Conservation (phyloP, 2,113 vertebrate species). For the Empidonax traillii region DNA sequence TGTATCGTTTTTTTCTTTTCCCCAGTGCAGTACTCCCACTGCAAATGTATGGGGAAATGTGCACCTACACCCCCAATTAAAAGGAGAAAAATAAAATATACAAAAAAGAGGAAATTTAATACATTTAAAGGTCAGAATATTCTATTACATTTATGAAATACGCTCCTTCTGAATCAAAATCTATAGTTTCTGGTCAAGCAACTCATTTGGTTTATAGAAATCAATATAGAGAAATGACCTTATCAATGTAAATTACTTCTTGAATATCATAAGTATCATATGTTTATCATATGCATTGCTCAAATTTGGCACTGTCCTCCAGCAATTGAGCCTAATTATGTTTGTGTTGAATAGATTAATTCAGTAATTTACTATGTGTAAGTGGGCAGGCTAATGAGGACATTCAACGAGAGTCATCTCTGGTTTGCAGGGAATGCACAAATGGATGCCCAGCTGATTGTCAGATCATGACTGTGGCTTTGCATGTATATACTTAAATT, state of each 20-base stretch:
- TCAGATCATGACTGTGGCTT: not conserved
- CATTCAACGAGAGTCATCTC: not conserved
- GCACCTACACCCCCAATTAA: fast-evolving
- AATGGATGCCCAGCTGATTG: not conserved
- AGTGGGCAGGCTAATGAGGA: not conserved
- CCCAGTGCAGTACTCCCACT: not conserved
- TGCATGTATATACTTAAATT: not conserved
- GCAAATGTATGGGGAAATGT: not conserved
- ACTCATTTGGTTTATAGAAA: not conserved
- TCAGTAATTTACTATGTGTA: not conserved
- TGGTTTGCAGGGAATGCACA: not conserved
- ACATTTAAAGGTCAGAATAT: not conserved
- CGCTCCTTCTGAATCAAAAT: not conserved
- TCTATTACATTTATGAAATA: not conserved
- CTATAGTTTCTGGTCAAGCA: not conserved
- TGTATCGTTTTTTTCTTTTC: not conserved
- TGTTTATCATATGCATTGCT: not conserved
- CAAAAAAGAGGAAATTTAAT: not conserved
- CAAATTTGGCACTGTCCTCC: not conserved
- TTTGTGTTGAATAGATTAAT: not conserved
- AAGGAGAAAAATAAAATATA: not conserved
- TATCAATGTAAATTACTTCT: not conserved
- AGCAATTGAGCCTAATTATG: not conserved
- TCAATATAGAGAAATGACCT: not conserved
- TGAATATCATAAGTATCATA: not conserved